These are phyloP conservation scores for Cydia strobilella DNA, from an alignment of 1,140 invertebrate species.

Conservation along the genomic window DNA sequence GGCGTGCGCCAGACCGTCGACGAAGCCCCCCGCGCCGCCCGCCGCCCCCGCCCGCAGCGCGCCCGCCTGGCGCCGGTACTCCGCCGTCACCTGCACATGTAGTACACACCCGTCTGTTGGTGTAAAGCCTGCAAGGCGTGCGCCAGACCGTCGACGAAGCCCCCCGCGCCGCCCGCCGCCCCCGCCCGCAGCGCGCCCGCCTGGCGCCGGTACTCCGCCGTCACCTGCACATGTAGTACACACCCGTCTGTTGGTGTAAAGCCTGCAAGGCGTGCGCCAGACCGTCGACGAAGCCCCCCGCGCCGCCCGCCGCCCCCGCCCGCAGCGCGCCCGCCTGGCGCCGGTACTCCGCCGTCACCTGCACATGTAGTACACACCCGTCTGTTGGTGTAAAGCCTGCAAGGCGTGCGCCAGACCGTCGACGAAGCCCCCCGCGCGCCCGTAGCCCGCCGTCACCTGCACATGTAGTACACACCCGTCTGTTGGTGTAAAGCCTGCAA, in stretches of 20 bases:
- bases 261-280: slow-evolving; percentile 39
- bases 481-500: slow-evolving; percentile 41
- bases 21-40: slow-evolving; percentile 38
- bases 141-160: slow-evolving; percentile 40
- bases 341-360: too few relatives aligned
- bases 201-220: too few relatives aligned
- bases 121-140: slow-evolving; percentile 42
- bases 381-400: slow-evolving; percentile 37
- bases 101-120: slow-evolving; percentile 38
- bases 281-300: slow-evolving; percentile 39
- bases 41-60: slow-evolving; percentile 47
- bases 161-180: slow-evolving; percentile 40
- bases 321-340: slow-evolving; percentile 57
- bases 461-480: slow-evolving; percentile 42
- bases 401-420: slow-evolving; percentile 39
- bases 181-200: slow-evolving; percentile 51
- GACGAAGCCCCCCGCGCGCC: slow-evolving; percentile 39
- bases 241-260: slow-evolving; percentile 44
- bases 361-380: slow-evolving; percentile 45
- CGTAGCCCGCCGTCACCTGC: too few relatives aligned
- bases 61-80: too few relatives aligned
- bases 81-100: too few relatives aligned
- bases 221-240: too few relatives aligned
- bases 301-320: slow-evolving; percentile 37
- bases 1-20: slow-evolving; percentile 36